Evolutionary conservation across 2,113 vertebrate species (phyloP).

Genomic region (Accipiter virgatus): DNA sequence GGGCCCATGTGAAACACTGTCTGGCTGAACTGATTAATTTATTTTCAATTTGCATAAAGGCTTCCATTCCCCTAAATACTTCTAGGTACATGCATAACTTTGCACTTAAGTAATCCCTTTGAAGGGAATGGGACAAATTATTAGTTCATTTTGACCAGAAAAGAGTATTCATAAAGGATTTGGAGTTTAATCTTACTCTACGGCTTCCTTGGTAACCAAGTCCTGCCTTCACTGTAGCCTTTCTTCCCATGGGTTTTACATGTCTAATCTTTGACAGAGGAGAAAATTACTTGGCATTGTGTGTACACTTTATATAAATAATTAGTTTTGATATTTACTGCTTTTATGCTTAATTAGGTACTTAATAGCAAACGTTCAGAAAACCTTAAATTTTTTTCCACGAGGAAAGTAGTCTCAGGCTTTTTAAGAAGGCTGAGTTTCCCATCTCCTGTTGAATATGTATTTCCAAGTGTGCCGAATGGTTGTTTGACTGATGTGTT

Average conservation of each 20-base stretch:
- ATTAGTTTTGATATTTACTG: neutral
- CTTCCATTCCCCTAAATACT: neutral
- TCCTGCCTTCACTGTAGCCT: neutral
- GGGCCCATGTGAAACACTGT: neutral
- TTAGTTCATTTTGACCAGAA: neutral
- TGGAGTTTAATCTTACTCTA: neutral
- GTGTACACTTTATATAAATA: neutral
- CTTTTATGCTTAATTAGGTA: neutral
- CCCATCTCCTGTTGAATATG: neutral
- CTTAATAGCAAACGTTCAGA: neutral
- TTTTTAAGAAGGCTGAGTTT: neutral
- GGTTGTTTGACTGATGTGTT: neutral
- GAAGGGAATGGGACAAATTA: neutral
- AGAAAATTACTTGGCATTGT: neutral
- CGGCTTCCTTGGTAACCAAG: neutral
- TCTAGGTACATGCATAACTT: neutral
- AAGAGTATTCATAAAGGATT: neutral
- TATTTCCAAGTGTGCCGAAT: neutral
- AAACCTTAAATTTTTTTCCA: neutral
- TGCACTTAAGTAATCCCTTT: neutral
- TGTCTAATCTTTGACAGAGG: neutral
- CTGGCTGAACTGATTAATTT: neutral
- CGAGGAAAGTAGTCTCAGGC: fast-evolving
- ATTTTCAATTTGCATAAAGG: neutral
- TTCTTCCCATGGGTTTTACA: neutral